Percentiles rank a stretch among this genome's conserved stretches.
These are phyloP conservation scores for Neocloeon triangulifer DNA, from an alignment of 1,140 invertebrate species.

Conservation along the genomic window DNA sequence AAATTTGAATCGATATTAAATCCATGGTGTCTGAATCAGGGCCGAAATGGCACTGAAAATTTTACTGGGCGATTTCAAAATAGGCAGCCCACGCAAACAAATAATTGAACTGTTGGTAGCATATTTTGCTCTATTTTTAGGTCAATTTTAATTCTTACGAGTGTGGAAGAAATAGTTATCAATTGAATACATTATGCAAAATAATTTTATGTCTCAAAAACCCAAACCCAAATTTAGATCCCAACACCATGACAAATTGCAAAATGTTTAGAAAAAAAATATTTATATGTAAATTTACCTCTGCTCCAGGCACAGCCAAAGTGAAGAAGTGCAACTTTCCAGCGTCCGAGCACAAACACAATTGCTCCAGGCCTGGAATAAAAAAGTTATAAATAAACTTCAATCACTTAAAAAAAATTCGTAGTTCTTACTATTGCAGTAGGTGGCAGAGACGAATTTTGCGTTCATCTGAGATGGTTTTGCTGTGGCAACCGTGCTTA, in stretches of 20 bases:
- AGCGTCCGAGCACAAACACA: constrained; percentile 56
- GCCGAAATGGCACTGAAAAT: too few relatives aligned
- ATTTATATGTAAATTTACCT: neutral
- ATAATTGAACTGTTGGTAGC: too few relatives aligned
- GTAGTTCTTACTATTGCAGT: constrained; percentile 40
- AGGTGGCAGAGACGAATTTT: constrained; percentile 47
- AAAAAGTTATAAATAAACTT: constrained; percentile 5
- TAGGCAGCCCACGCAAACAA: too few relatives aligned
- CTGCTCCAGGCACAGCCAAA: constrained; percentile 18
- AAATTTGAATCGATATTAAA: too few relatives aligned
- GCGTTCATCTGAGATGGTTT: constrained; percentile 27
- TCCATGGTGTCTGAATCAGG: too few relatives aligned
- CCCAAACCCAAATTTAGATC: too few relatives aligned
- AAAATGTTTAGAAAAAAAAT: neutral
- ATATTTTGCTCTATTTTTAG: too few relatives aligned
- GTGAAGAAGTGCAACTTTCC: constrained; percentile 67
- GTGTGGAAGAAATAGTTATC: too few relatives aligned
- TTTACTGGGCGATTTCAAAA: too few relatives aligned
- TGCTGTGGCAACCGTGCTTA: constrained; percentile 35
- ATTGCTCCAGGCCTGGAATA: constrained; percentile 44
- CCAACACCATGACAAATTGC: neutral
- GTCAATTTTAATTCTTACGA: too few relatives aligned
- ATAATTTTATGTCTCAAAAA: too few relatives aligned
- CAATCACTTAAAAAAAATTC: constrained; percentile 11
- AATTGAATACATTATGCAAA: too few relatives aligned